Conservation (phyloP, 2,888 invertebrate species). For the Rhopalosiphum nymphaeae region DNA sequence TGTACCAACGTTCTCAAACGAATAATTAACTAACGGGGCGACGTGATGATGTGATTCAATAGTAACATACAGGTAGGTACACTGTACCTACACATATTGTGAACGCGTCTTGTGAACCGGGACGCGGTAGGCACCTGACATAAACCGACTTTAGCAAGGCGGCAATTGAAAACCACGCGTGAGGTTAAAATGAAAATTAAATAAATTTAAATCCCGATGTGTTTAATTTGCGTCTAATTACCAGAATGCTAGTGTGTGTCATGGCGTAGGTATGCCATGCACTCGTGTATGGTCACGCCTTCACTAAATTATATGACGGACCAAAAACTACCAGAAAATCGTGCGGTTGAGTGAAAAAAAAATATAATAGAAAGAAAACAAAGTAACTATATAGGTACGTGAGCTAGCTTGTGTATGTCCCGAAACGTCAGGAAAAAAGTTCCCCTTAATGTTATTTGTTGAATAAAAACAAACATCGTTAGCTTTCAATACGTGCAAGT, state of each 20-base stretch:
- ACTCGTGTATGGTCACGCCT: too few relatives aligned
- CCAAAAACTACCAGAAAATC: constrained; percentile 12
- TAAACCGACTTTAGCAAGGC: not conserved
- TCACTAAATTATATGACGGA: not conserved
- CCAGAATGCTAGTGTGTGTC: not conserved
- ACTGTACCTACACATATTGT: not conserved
- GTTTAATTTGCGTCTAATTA: not conserved
- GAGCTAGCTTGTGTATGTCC: not conserved
- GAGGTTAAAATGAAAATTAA: not conserved
- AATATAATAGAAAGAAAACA: not conserved
- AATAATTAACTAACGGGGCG: not conserved
- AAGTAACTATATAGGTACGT: not conserved
- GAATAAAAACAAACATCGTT: not conserved
- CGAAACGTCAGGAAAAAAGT: not conserved
- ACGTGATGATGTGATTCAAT: not conserved
- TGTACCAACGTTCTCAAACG: not conserved
- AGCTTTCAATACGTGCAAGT: not conserved
- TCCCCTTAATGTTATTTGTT: not conserved
- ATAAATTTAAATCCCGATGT: not conserved
- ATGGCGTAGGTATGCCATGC: too few relatives aligned
- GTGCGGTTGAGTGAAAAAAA: not conserved
- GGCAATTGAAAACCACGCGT: not conserved
- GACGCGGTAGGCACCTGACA: not conserved
- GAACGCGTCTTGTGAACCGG: not conserved
- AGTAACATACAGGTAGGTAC: not conserved